Percentiles rank a stretch among this genome's conserved stretches.
Conservation (phyloP, 2,888 invertebrate species). For the Ormia ochracea region DNA sequence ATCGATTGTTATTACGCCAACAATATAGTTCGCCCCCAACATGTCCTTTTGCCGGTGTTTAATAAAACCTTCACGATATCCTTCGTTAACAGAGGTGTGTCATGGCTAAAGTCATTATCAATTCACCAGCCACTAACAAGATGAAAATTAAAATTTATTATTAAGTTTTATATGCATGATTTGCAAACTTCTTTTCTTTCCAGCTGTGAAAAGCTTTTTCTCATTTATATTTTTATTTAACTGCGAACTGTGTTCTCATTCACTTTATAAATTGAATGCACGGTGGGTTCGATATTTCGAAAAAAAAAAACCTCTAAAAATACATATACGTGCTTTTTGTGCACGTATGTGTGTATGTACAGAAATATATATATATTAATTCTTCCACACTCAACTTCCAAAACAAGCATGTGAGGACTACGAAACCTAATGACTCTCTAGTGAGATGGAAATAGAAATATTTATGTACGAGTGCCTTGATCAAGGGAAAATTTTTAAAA, state of each 20-base stretch:
- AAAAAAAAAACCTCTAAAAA: not conserved
- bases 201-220: conserved; percentile 39
- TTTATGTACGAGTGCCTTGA: too few species aligned
- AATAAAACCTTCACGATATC: too few species aligned
- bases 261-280: conserved; percentile 1
- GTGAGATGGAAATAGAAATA: not conserved
- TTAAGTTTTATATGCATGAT: not conserved
- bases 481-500: not conserved
- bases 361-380: not conserved
- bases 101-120: not conserved
- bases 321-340: not conserved
- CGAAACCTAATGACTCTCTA: not conserved
- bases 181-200: conserved; percentile 31
- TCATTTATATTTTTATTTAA: not conserved
- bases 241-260: conserved; percentile 1
- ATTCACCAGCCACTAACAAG: not conserved
- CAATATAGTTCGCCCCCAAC: too few species aligned
- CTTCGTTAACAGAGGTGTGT: not conserved
- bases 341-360: not conserved
- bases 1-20: too few species aligned
- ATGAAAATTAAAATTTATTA: not conserved
- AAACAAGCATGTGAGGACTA: not conserved
- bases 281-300: not conserved
- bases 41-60: too few species aligned
- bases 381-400: not conserved